Percentiles rank a stretch among this genome's conserved stretches.
phyloP scores from a whole-genome alignment of 2,888 invertebrate species.

The Lamellibrachia columna region DNA sequence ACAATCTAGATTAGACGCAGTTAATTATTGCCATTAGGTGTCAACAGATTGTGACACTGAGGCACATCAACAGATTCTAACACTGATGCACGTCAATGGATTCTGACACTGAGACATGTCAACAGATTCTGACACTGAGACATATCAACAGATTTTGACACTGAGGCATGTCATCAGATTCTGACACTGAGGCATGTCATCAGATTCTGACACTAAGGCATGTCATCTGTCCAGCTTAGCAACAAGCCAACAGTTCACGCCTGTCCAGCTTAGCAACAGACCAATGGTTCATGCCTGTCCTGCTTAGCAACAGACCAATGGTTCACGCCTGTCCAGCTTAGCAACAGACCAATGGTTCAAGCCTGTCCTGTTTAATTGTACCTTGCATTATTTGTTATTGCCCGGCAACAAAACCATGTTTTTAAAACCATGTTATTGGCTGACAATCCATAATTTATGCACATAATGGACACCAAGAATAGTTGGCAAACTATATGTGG shows the following conservation, averaged over 20 bases:
- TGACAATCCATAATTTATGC: not conserved
- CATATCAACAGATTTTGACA: not conserved
- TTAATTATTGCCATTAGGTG: not conserved
- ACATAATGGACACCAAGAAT: not conserved
- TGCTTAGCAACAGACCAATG: not conserved
- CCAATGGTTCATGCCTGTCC: not conserved
- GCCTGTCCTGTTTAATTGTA: too few relatives aligned
- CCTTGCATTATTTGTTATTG: too few relatives aligned
- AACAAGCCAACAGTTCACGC: not conserved
- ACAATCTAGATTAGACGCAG: not conserved
- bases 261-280: not conserved
- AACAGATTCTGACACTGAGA: not conserved
- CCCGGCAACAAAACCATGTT: not conserved
- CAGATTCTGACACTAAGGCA: too few relatives aligned
- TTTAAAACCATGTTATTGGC: not conserved
- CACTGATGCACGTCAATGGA: not conserved
- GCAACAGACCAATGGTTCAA: too few relatives aligned
- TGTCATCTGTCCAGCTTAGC: not conserved
- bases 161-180: not conserved
- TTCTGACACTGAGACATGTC: not conserved
- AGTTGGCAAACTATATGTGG: not conserved
- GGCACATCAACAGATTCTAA: not conserved
- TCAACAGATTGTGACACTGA: not conserved
- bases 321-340: too few relatives aligned
- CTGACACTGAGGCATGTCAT: too few relatives aligned